Evolutionary conservation across 1,140 invertebrate genomes (phyloP), one percentile per base, ranked within the genome.

Genomic region (Phymorhynchus buccinoides): DNA sequence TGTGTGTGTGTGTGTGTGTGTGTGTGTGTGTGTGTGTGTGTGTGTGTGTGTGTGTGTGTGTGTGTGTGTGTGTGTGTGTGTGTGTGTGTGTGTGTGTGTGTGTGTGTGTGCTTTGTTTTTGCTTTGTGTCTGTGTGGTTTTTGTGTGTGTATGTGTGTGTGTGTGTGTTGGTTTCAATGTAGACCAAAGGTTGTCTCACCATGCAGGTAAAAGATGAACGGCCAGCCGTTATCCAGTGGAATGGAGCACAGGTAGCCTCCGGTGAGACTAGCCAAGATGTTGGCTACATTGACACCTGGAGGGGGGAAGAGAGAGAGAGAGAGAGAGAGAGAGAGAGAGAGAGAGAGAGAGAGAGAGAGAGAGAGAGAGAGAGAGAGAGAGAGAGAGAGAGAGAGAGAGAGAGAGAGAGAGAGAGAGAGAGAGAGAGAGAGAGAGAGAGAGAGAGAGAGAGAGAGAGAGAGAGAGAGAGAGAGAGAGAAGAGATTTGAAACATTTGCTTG

Each of bases 161-260:
- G 22, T 12, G 66, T 12, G 22, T 12, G 32, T 12, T 7, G n/a
- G 22, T 12, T 7, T 6, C 4, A n/a, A 7, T 7, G 32, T 12
- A 7, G 7, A 7, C 7, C 4, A 68, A 7, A 32, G 22, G 27
- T 7, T 12, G 66, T 41, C 66, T 48, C 77, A 90, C 89, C 89
- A 84, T 88, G 88, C 0, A 87, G 62, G 79, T 90, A 91, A 83
- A 91, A 91, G 48, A 91, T 89, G 35, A 89, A 87, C 0, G 87
- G 87, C 89, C 89, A 91, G 3, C 89, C 89, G 52, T 86, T 83
- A 18, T 83, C 80, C 16, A 87, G 16, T 14, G 77, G 56, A 9
- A 86, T 73, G 7, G 68, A 86, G 80, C 90, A 91, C 0, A 91
- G 87, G 77, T 88, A 85, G 2, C 89, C 91, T 44, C 86, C 88